Conservation (phyloP, 2,113 vertebrate genomes). For the Anolis sagrei region DNA sequence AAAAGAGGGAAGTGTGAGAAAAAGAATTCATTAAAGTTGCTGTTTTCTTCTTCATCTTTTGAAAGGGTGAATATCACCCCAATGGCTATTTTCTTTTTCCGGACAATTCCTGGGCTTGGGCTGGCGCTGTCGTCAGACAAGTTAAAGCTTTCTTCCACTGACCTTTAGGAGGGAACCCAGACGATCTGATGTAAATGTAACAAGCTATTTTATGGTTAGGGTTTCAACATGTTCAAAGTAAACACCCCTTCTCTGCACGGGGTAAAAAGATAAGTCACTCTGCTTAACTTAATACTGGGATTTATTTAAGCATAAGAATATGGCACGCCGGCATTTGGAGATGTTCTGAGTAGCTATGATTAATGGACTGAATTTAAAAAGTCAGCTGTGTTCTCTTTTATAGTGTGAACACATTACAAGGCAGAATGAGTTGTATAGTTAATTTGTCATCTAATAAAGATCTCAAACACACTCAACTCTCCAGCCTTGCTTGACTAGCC, state of each 20-base stretch:
- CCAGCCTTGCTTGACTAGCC: not conserved
- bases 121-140: constrained; percentile 93
- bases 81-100: constrained; percentile 98
- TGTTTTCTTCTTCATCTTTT: constrained; percentile 89
- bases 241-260: not conserved
- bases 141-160: constrained; percentile 98
- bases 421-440: not conserved
- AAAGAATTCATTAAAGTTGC: constrained; percentile 97
- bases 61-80: constrained; percentile 96
- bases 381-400: constrained; percentile 34
- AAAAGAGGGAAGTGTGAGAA: constrained; percentile 99
- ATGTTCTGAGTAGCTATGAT: constrained; percentile 16
- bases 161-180: constrained; percentile 79
- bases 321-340: not conserved
- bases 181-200: constrained; percentile 40
- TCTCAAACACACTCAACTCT: not conserved
- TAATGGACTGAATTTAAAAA: constrained; percentile 5
- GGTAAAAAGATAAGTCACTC: constrained; percentile 19
- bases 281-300: not conserved
- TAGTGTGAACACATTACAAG: not conserved
- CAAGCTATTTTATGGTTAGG: constrained; percentile 39
- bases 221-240: constrained; percentile 26
- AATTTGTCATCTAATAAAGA: not conserved
- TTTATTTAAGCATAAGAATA: constrained; percentile 13
- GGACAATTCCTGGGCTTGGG: constrained; percentile 86